A percentile compares a stretch with the other conserved stretches of the same genome.
These are phyloP conservation scores for Drosophila eohydei DNA, from an alignment of 2,888 invertebrate species.

Conservation along the genomic window DNA sequence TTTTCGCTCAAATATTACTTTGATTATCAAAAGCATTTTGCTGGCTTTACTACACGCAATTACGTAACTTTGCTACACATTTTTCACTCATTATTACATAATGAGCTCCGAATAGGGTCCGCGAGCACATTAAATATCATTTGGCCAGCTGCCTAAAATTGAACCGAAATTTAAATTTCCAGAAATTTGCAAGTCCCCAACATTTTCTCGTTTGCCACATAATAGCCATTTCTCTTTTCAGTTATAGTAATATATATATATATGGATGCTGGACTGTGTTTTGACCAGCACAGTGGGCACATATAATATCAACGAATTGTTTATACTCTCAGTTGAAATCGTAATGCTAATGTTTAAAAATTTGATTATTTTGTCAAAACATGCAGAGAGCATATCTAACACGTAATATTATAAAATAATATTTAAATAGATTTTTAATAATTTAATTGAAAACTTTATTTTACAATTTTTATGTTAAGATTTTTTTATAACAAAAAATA, in stretches of 20 bases:
- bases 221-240: conserved; percentile 21
- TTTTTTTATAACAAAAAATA: neutral
- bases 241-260: conserved; percentile 24
- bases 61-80: conserved; percentile 14
- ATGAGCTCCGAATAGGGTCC: conserved; percentile 8
- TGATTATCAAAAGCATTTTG: neutral
- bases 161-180: conserved; percentile 25
- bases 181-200: neutral
- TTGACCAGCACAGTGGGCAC: conserved; percentile 17
- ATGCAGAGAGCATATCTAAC: too few relatives aligned
- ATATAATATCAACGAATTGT: conserved; percentile 8
- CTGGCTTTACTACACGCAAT: conserved; percentile 11
- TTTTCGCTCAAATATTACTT: conserved; percentile 8
- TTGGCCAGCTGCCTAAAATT: conserved; percentile 15
- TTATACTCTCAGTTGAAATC: conserved; percentile 5
- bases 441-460: too few relatives aligned
- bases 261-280: conserved; percentile 21
- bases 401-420: neutral
- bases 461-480: neutral
- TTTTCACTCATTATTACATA: conserved; percentile 16
- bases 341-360: neutral
- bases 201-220: conserved; percentile 5
- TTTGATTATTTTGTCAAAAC: neutral
- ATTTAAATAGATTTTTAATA: neutral
- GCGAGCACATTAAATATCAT: conserved; percentile 15